Conservation (phyloP, 1,140 invertebrate genomes). For the Thaumatotibia leucotreta region DNA sequence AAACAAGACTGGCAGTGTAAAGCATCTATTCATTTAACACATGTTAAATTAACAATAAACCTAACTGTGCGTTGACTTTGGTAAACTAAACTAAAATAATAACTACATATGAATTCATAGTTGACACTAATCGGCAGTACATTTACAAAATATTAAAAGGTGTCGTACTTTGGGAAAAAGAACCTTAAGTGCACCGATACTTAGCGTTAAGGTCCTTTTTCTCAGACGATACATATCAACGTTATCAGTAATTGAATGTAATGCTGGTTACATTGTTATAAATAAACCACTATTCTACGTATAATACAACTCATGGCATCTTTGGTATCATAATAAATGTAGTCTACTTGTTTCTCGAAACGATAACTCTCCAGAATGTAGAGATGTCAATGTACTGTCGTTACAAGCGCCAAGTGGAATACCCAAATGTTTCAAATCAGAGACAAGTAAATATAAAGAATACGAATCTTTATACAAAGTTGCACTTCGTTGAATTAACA, state of each 20-base stretch:
- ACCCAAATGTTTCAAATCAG: neutral
- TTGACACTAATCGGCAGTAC: conserved; percentile 29
- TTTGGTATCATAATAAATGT: conserved; percentile 55
- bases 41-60: conserved; percentile 36
- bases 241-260: neutral
- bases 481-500: neutral
- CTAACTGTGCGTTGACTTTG: conserved; percentile 58
- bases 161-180: conserved; percentile 19
- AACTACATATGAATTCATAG: conserved; percentile 62
- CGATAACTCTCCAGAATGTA: neutral
- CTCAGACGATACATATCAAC: neutral
- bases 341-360: conserved; percentile 13
- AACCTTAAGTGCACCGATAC: neutral
- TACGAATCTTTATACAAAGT: neutral
- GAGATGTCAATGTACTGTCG: neutral
- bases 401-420: conserved; percentile 12
- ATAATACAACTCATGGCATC: conserved; percentile 63
- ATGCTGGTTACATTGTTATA: conserved; percentile 25
- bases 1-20: conserved; percentile 34
- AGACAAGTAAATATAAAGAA: neutral
- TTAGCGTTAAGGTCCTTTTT: neutral
- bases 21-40: conserved; percentile 34
- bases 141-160: conserved; percentile 48
- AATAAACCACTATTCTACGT: conserved; percentile 68
- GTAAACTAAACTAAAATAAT: conserved; percentile 52